Evolutionary conservation across 2,888 invertebrate genomes (phyloP).

Genomic region (Pachycephus smyrnensis): DNA sequence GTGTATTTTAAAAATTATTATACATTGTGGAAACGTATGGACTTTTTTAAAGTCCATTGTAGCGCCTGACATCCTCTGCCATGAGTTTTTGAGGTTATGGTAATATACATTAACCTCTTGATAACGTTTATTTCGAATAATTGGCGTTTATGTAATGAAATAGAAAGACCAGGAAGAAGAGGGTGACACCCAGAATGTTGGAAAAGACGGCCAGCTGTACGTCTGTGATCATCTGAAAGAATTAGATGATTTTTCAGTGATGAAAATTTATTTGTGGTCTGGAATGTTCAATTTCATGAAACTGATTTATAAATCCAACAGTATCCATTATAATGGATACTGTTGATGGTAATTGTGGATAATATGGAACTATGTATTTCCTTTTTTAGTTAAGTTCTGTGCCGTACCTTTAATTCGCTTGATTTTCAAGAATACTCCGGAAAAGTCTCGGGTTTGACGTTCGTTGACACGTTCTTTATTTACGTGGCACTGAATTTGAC

Average conservation of each 20-base stretch:
- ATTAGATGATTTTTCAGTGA: conserved; percentile 2
- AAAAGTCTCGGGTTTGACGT: not conserved
- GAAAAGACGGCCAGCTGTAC: conserved; percentile 96
- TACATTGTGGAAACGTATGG: not conserved
- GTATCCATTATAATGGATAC: not conserved
- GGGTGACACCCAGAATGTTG: conserved; percentile 92
- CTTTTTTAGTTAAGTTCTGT: not conserved
- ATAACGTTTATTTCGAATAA: conserved; percentile 70
- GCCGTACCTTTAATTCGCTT: not conserved
- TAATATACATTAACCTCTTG: not conserved
- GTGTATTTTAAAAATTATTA: not conserved
- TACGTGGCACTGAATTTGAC: not conserved
- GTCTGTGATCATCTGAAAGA: conserved; percentile 88
- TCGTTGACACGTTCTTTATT: not conserved
- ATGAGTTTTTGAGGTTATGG: not conserved
- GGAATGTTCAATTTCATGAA: not conserved
- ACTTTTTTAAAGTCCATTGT: not conserved
- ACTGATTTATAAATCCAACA: too few relatives aligned
- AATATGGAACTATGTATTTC: not conserved
- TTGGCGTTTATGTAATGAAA: conserved; percentile 97
- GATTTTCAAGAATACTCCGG: not conserved
- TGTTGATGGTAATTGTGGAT: not conserved
- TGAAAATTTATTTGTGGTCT: not conserved
- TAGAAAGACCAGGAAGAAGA: conserved; percentile 93
- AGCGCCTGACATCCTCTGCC: not conserved